phyloP scores from a whole-genome alignment of 2,113 vertebrate species.

The Oostethus manadensis region DNA sequence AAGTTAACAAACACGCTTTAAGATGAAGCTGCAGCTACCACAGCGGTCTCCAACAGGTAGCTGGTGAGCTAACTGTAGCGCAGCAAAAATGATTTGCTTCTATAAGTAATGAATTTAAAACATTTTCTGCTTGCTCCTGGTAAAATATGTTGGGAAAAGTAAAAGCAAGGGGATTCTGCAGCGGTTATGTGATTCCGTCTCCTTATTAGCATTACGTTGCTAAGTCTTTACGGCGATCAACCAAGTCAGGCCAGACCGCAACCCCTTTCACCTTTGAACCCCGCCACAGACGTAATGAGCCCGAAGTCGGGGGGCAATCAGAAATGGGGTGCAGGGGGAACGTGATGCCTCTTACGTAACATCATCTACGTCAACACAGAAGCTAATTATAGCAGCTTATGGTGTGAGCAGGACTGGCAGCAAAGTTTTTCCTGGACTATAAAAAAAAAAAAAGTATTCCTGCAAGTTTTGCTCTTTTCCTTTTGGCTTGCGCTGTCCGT shows the following conservation, averaged over 20 bases:
- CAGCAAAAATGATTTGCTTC: too few relatives aligned
- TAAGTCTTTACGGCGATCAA: constrained; percentile 22
- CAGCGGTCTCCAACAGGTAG: too few relatives aligned
- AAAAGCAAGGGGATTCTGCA: too few relatives aligned
- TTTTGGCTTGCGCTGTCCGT: background rate
- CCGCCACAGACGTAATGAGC: constrained; percentile 13
- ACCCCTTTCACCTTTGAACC: constrained; percentile 37
- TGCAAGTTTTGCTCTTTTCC: too few relatives aligned
- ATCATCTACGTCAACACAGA: too few relatives aligned
- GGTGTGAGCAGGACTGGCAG: constrained; percentile 21
- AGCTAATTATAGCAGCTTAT: constrained; percentile 39
- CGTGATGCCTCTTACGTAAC: too few relatives aligned
- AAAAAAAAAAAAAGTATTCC: background rate
- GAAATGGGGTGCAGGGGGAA: constrained; percentile 1
- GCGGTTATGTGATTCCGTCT: background rate
- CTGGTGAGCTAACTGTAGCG: too few relatives aligned
- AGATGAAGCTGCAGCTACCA: too few relatives aligned
- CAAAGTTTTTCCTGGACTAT: background rate
- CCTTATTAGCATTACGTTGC: constrained; percentile 27
- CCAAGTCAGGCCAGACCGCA: background rate
- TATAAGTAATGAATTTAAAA: too few relatives aligned
- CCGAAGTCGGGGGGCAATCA: constrained; percentile 8
- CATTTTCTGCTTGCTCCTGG: background rate
- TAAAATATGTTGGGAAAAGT: background rate
- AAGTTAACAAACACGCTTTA: too few relatives aligned